Conservation (phyloP, 2,888 invertebrate species). For the Antheraea yamamai region DNA sequence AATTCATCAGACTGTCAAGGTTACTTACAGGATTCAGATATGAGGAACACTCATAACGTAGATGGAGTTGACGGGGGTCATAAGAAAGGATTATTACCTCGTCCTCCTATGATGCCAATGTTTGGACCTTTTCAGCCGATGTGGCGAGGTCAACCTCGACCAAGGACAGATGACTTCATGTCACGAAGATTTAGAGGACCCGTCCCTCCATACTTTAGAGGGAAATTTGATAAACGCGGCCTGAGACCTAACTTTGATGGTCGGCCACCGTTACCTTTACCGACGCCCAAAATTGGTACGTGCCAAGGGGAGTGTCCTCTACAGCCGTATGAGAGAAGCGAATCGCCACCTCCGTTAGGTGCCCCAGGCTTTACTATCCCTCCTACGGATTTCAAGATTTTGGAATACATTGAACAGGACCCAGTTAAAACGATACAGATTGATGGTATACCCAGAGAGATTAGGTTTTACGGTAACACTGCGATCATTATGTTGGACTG, state of each 20-base stretch:
- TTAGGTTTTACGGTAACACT: constrained; percentile 92
- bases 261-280: constrained; percentile 53
- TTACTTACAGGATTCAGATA: constrained; percentile 63
- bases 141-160: constrained; percentile 64
- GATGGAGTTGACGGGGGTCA: constrained; percentile 45
- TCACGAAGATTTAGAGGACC: constrained; percentile 64
- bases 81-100: constrained; percentile 44
- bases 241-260: constrained; percentile 58
- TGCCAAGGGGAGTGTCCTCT: constrained; percentile 66
- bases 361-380: constrained; percentile 63
- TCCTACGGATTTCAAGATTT: constrained; percentile 60
- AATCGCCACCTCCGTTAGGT: constrained; percentile 67
- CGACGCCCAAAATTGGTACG: constrained; percentile 64
- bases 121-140: constrained; percentile 49
- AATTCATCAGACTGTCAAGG: constrained; percentile 58
- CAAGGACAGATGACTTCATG: constrained; percentile 61
- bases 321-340: constrained; percentile 57
- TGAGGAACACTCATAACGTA: constrained; percentile 54
- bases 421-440: constrained; percentile 91
- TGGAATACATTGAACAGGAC: constrained; percentile 81
- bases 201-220: constrained; percentile 57
- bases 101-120: constrained; percentile 61
- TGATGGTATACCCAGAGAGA: constrained; percentile 90
- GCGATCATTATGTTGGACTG: constrained; percentile 93
- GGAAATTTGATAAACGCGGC: constrained; percentile 60